Evolutionary conservation across 2,888 invertebrate species (phyloP), one percentile per base, ranked within the genome.

Genomic region (Volucella zonaria): DNA sequence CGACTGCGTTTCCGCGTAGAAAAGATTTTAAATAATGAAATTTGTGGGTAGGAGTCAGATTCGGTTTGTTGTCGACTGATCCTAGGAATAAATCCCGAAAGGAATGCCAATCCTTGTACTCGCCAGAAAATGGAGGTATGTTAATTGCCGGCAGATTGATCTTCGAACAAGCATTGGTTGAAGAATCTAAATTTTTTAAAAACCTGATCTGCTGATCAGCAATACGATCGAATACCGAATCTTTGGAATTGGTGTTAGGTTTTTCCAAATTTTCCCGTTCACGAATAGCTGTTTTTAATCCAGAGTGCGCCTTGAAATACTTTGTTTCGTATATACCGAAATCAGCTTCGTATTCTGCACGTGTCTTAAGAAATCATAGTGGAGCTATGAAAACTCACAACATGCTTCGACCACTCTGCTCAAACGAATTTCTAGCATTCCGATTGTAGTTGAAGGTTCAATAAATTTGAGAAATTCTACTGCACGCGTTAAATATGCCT

Each of bases 251-350:
- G 8, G 56, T 10, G 0, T 38, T 47, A 12, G 47, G 8, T 14
- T 12, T 14, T n/a, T 47, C 47, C 14, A 10, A 12, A n/a, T 12
- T 47, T 14, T 47, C n/a, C 14, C 14, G 12, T 47, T 47, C 61
- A 45, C 61, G 61, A 61, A 61, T 61, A 12, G 58, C 43, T 38
- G 42, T 43, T 12, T 59, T 59, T 15, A 59, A 59, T 8, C 42
- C 15, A 2, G 59, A 42, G 18, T 59, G 59, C 4, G 59, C 18
- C 18, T 59, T 1, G 15, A 59, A 59, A 18, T 59, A 58, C 2
- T 58, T 58, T 14, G 12, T n/a, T 58, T 58, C 58, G 8, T 58
- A 8, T 18, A 18, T 18, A 18, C 18, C 18, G 1, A 18, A 18
- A 18, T 18, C 18, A 1, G 15, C 12, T 18, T 61, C 45, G 12